Conservation (phyloP, 2,888 invertebrate species). For the Drosophila cognata region DNA sequence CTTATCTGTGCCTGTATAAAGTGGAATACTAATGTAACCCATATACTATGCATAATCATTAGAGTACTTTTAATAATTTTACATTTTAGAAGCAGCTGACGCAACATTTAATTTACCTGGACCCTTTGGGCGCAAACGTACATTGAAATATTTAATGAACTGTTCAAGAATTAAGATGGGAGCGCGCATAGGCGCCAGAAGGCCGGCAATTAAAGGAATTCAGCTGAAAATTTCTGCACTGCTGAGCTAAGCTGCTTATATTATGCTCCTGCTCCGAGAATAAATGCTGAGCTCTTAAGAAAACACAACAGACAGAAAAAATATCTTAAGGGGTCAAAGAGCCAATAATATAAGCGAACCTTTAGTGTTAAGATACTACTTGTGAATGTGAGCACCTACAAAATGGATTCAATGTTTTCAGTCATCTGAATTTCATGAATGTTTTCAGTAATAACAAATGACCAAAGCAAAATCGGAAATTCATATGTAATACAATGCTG, state of each 20-base stretch:
- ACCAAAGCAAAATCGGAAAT: not conserved
- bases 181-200: not conserved
- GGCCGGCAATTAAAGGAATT: constrained; percentile 29
- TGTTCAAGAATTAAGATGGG: not conserved
- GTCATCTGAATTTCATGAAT: not conserved
- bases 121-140: not conserved
- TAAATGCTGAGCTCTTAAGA: constrained; percentile 3
- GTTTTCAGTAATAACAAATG: not conserved
- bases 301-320: constrained; percentile 10
- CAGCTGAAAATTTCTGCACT: constrained; percentile 24
- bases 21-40: not conserved
- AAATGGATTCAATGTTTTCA: not conserved
- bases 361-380: not conserved
- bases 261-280: constrained; percentile 3
- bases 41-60: constrained; percentile 9
- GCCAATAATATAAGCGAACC: not conserved
- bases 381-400: not conserved
- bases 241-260: constrained; percentile 43
- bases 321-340: constrained; percentile 11
- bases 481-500: not conserved
- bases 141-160: constrained; percentile 16
- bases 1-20: not conserved
- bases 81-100: constrained; percentile 1
- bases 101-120: constrained; percentile 13
- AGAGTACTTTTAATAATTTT: not conserved